Conservation (phyloP, 2,888 invertebrate genomes). For the Xanthorhoe designata region DNA sequence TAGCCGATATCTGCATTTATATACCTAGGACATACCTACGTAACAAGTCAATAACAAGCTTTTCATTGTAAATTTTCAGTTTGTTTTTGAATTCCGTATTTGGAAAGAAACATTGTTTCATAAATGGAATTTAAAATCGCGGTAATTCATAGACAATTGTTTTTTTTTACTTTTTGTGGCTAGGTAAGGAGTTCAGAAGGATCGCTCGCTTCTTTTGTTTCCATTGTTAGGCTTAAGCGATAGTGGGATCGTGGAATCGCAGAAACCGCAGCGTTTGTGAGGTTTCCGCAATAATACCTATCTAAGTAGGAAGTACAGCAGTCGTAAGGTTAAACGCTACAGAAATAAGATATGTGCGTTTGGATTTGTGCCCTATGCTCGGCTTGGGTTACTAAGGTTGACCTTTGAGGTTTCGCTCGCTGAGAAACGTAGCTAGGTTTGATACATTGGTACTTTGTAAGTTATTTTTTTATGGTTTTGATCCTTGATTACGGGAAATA, state of each 20-base stretch:
- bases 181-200: constrained; percentile 20
- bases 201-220: constrained; percentile 32
- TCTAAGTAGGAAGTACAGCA: constrained; percentile 79
- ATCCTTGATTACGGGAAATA: too few relatives aligned
- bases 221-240: constrained; percentile 32
- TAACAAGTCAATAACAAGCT: neutral
- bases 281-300: constrained; percentile 80
- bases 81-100: neutral
- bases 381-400: constrained; percentile 52
- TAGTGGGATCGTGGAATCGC: constrained; percentile 57
- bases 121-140: neutral
- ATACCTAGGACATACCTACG: neutral
- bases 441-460: neutral
- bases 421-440: constrained; percentile 9
- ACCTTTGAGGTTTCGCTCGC: constrained; percentile 34
- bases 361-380: constrained; percentile 56
- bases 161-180: constrained; percentile 8
- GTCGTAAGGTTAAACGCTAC: constrained; percentile 84
- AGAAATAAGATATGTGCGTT: constrained; percentile 83
- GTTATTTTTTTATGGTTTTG: neutral
- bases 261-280: constrained; percentile 79
- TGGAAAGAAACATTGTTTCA: neutral
- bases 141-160: constrained; percentile 8
- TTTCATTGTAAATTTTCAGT: neutral
- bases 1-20: constrained; percentile 59